Evolutionary conservation across 2,888 invertebrate genomes (phyloP).

Genomic region (Empis stercorea): DNA sequence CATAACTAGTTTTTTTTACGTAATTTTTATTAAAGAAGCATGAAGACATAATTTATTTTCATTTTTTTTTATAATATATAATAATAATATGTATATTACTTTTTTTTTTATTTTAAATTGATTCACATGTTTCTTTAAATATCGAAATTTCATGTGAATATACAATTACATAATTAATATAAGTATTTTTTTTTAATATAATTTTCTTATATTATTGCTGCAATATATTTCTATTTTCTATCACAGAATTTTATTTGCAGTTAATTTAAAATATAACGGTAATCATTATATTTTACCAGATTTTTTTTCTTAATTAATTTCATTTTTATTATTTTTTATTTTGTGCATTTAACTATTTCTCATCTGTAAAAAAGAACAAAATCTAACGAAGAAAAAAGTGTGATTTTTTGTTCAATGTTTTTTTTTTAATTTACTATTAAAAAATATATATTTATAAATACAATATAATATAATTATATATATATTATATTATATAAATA

Average conservation of each 20-base stretch:
- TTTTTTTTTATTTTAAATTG: neutral
- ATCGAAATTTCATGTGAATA: neutral
- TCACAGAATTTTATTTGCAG: conserved; percentile 2
- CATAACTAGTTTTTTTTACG: neutral
- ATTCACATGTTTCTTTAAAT: no score
- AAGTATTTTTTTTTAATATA: neutral
- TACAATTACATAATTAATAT: neutral
- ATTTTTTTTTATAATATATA: neutral
- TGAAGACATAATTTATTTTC: conserved; percentile 2
- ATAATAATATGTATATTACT: neutral
- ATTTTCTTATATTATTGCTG: neutral
- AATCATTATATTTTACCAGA: neutral
- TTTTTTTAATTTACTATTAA: no score
- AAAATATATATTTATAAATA: no score
- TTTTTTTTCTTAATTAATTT: no score
- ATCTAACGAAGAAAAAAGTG: no score
- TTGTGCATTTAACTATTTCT: neutral
- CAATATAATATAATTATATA: no score
- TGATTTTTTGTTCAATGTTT: no score
- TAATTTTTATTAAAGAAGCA: neutral
- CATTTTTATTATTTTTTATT: neutral
- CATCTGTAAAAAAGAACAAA: neutral
- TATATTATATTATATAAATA: no score
- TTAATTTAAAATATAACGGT: neutral
- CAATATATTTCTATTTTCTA: conserved; percentile 2